These are phyloP conservation scores for Quadroppia sp. DNA, from an alignment of 2,888 invertebrate species.

Conservation along the genomic window DNA sequence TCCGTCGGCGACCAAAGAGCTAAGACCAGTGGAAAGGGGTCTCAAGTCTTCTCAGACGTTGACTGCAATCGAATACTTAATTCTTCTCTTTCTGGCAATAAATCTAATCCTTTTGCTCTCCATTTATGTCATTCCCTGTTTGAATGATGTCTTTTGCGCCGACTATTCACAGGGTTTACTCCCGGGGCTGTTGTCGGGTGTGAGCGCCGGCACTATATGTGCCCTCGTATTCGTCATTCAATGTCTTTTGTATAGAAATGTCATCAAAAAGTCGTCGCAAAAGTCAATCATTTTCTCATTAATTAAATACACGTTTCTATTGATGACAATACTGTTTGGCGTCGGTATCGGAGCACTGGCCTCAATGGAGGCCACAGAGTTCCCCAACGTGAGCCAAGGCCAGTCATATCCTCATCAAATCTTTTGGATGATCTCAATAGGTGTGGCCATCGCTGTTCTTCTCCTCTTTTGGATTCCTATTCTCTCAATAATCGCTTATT, in stretches of 20 bases:
- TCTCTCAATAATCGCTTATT: conserved; percentile 14
- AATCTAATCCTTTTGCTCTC: neutral
- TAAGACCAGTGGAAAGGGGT: neutral
- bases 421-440: conserved; percentile 1
- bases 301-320: neutral
- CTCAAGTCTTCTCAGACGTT: neutral
- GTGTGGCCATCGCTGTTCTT: neutral
- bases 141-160: neutral
- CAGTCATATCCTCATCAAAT: neutral
- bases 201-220: neutral
- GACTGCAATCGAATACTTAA: neutral
- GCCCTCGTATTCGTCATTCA: neutral
- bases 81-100: conserved; percentile 9
- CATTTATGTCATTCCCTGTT: neutral
- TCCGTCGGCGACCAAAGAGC: neutral
- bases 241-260: neutral
- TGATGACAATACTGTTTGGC: neutral
- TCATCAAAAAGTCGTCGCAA: neutral
- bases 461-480: conserved; percentile 1
- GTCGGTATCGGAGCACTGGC: neutral
- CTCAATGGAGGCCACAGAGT: neutral
- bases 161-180: neutral
- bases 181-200: neutral
- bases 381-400: neutral
- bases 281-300: neutral